Conservation (phyloP, 1,140 invertebrate species). For the Neocloeon triangulifer region DNA sequence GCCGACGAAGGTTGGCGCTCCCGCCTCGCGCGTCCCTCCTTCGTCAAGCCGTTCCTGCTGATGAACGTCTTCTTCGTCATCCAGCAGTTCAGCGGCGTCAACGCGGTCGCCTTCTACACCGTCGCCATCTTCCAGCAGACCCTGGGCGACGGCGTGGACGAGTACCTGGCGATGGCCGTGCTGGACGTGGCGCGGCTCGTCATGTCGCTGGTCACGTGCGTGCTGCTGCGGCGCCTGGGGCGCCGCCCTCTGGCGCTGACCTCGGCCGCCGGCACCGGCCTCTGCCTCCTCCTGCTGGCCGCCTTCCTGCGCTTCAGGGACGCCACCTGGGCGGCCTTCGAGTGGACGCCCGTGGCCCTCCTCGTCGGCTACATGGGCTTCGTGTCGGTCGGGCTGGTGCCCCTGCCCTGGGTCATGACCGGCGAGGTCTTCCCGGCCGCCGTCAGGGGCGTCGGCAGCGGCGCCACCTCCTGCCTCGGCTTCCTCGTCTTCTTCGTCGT, state of each 20-base stretch:
- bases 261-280: constrained; percentile 27
- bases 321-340: constrained; percentile 6
- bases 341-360: constrained; percentile 24
- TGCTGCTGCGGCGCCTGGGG: constrained; percentile 29
- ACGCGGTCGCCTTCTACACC: constrained; percentile 49
- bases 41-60: constrained; percentile 32
- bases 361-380: constrained; percentile 29
- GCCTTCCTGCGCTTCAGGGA: constrained; percentile 9
- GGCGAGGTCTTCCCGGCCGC: constrained; percentile 35
- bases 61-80: constrained; percentile 32
- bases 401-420: constrained; percentile 44
- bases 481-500: constrained; percentile 43
- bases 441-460: constrained; percentile 29
- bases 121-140: constrained; percentile 23
- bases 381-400: constrained; percentile 29
- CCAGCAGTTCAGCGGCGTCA: constrained; percentile 35
- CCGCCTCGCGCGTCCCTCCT: constrained; percentile 9
- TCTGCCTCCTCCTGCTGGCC: constrained; percentile 24
- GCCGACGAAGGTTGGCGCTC: background rate
- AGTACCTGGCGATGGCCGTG: constrained; percentile 33
- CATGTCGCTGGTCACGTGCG: constrained; percentile 28
- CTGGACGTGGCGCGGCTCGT: constrained; percentile 41
- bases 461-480: constrained; percentile 33
- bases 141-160: constrained; percentile 22
- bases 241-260: constrained; percentile 28